Evolutionary conservation across 2,888 invertebrate genomes (phyloP), one percentile per base, ranked within the genome.

Genomic region (Muschampia staudingeri): DNA sequence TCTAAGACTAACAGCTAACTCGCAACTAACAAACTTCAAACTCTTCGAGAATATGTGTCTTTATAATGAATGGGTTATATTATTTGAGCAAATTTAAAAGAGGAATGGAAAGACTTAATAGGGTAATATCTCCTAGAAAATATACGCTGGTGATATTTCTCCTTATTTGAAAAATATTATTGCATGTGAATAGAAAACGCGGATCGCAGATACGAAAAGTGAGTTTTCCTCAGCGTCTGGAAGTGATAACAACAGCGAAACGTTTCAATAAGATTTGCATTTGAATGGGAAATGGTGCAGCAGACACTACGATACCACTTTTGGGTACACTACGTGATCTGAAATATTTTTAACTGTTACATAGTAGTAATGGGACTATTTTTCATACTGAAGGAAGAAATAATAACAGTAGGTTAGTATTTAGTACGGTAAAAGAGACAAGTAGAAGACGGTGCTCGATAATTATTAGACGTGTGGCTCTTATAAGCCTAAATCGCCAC

Each of bases 251-350:
- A 95, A 96, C 94, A 90, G 93, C 89, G 89, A 61, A 89, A 92
- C 90, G 93, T 96, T 95, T 95, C 95, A 95, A 95, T 95, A 92
- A 93, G 94, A 96, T 96, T 96, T 95, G 95, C 96, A 96, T 96
- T 94, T 95, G 94, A 95, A 95, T 94, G 89, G 92, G 88, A 91
- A 94, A 93, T 92, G 90, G 90, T 94, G 94, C 94, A 94, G 89
- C 90, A 56, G 56, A 56, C 19, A 56, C 56, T 56, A 19, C 19
- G 56, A 56, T 61, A 61, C 61, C 61, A 61, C 61, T 61, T 61
- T 61, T 61, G 25, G 25, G 19, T 12, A 25, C 90, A 12, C 11
- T 61, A 25, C 25, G 61, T 61, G 61, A 25, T 61, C 61, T 61
- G 61, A 61, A 61, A 61, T 61, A 61, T 61, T 61, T 61, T 61